Conservation (phyloP, 2,888 invertebrate species). For the Crematogaster levior region DNA sequence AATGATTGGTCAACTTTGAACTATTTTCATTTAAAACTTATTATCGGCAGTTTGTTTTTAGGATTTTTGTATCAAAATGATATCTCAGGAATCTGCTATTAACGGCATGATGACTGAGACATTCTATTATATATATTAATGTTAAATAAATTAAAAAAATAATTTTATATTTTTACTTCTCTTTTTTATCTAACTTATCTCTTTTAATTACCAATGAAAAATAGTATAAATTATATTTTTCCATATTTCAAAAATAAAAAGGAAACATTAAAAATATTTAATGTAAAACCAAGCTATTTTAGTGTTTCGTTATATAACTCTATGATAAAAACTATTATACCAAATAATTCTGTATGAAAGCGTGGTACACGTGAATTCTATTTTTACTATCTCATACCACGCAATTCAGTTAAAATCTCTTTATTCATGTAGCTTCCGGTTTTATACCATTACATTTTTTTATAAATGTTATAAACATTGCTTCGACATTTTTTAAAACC, state of each 20-base stretch:
- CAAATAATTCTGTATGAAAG: slow-evolving; percentile 6
- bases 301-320: not conserved
- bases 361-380: not conserved
- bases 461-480: not conserved
- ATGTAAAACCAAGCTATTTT: not conserved
- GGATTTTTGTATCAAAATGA: too few relatives aligned
- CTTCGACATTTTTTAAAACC: not conserved
- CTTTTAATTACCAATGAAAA: not conserved
- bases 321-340: slow-evolving; percentile 8
- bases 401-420: slow-evolving; percentile 22
- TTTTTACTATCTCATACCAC: not conserved
- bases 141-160: not conserved
- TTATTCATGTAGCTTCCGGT: slow-evolving; percentile 5
- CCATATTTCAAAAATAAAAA: not conserved
- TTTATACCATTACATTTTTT: slow-evolving; percentile 8
- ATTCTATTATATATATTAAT: too few relatives aligned
- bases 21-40: too few relatives aligned
- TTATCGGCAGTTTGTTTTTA: too few relatives aligned
- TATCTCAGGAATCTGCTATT: too few relatives aligned
- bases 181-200: not conserved
- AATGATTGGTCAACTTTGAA: too few relatives aligned
- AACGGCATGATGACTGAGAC: too few relatives aligned
- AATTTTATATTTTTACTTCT: not conserved
- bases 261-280: not conserved
- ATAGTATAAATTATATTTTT: not conserved